phyloP scores from a whole-genome alignment of 2,888 invertebrate species.

The Lycocerus yunnanus region DNA sequence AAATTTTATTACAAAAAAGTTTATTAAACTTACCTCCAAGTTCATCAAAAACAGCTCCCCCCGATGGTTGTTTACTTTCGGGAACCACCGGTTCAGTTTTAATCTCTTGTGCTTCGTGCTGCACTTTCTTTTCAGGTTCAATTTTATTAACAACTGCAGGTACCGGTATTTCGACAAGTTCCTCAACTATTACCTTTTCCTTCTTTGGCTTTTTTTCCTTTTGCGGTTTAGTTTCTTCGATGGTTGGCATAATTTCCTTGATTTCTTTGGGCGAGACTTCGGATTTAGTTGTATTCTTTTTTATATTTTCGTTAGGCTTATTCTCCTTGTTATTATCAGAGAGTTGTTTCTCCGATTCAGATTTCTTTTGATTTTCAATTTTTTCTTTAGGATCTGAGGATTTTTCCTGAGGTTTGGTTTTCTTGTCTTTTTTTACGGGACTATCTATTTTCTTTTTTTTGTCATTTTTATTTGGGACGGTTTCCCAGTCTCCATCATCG shows the following conservation, averaged over 20 bases:
- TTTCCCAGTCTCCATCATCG: slow-evolving; percentile 78
- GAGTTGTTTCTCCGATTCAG: slow-evolving; percentile 58
- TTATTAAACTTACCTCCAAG: slow-evolving; percentile 58
- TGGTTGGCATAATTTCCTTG: slow-evolving; percentile 39
- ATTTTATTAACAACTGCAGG: slow-evolving; percentile 42
- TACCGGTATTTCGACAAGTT: slow-evolving; percentile 42
- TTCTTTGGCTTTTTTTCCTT: slow-evolving; percentile 54
- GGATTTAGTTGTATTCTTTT: slow-evolving; percentile 30
- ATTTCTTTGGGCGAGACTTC: slow-evolving; percentile 46
- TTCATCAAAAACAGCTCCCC: slow-evolving; percentile 62
- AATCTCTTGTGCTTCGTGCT: slow-evolving; percentile 30
- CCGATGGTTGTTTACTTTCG: slow-evolving; percentile 29
- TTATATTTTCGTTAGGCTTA: slow-evolving; percentile 28
- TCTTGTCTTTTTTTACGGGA: slow-evolving; percentile 54
- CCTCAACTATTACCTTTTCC: slow-evolving; percentile 34
- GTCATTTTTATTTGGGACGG: slow-evolving; percentile 70
- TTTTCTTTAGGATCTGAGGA: slow-evolving; percentile 39
- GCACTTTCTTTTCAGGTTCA: slow-evolving; percentile 24
- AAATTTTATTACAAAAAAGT: background rate
- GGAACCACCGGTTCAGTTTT: slow-evolving; percentile 40
- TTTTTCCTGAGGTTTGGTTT: slow-evolving; percentile 45
- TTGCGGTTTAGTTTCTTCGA: slow-evolving; percentile 49
- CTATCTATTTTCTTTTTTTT: slow-evolving; percentile 70
- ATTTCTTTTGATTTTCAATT: slow-evolving; percentile 58
- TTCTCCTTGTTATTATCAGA: slow-evolving; percentile 53